phyloP scores from a whole-genome alignment of 1,140 invertebrate species.

The Eufriesea mexicana region DNA sequence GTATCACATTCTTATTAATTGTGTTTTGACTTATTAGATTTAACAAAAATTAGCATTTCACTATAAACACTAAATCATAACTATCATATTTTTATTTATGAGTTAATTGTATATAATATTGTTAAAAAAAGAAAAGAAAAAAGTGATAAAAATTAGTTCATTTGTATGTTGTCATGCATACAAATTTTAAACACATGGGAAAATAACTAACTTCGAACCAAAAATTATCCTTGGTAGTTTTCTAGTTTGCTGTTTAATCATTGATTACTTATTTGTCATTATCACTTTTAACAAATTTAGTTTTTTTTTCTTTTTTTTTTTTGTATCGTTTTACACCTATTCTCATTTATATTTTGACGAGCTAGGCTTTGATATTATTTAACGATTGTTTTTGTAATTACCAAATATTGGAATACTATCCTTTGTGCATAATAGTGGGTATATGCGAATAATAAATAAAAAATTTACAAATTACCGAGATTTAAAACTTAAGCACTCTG shows the following conservation, averaged over 20 bases:
- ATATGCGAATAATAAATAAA: slow-evolving; percentile 14
- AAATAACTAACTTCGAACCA: slow-evolving; percentile 7
- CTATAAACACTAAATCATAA: background rate
- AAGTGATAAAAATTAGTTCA: background rate
- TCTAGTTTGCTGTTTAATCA: background rate
- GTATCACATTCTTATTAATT: background rate
- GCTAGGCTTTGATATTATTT: slow-evolving; percentile 23
- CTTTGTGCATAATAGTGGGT: slow-evolving; percentile 30
- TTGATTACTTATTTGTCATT: background rate
- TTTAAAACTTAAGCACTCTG: background rate
- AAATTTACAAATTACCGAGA: background rate
- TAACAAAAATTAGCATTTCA: background rate
- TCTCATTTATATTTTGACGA: slow-evolving; percentile 39
- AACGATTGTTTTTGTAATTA: slow-evolving; percentile 54
- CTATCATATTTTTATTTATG: background rate
- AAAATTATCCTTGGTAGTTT: slow-evolving; percentile 1
- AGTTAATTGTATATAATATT: background rate
- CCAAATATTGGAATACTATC: slow-evolving; percentile 21
- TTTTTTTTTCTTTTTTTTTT: slow-evolving; percentile 32
- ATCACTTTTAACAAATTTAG: background rate
- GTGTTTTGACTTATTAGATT: slow-evolving; percentile 7
- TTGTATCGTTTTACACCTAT: background rate
- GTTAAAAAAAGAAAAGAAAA: background rate
- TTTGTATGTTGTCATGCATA: background rate
- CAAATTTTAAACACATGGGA: background rate